A percentile compares a stretch with the other conserved stretches of the same genome.
Conservation (phyloP, 2,113 vertebrate species). For the Eleginops maclovinus region DNA sequence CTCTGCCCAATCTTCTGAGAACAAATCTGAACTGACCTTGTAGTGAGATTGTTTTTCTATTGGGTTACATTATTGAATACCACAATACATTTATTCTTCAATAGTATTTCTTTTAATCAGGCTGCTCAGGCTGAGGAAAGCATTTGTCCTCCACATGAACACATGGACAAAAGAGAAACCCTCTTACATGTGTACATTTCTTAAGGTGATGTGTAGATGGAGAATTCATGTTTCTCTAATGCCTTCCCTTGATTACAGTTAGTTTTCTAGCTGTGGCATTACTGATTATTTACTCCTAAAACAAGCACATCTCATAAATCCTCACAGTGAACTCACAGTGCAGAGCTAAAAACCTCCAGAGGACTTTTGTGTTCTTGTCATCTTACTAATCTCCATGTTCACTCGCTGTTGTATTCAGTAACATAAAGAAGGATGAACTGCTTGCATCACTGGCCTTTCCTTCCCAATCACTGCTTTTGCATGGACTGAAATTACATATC, state of each 20-base stretch:
- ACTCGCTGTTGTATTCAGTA: constrained; percentile 10
- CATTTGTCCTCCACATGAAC: neutral
- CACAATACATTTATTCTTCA: neutral
- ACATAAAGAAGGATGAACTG: constrained; percentile 16
- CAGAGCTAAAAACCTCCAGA: neutral
- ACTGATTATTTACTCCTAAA: neutral
- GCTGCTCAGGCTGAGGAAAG: no score
- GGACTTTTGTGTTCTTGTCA: constrained; percentile 2
- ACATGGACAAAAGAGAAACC: neutral
- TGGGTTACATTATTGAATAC: neutral
- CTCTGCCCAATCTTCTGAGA: no score
- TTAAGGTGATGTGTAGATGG: neutral
- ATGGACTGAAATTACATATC: constrained; percentile 81
- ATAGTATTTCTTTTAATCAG: no score
- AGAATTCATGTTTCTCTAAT: neutral
- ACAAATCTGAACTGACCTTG: no score
- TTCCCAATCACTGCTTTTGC: constrained; percentile 66
- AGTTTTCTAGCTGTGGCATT: neutral
- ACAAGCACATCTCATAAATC: neutral
- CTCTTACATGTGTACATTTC: neutral
- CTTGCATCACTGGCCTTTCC: constrained; percentile 65
- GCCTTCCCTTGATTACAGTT: neutral
- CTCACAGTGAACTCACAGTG: neutral
- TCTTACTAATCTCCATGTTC: constrained; percentile 22
- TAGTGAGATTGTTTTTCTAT: no score